These are phyloP conservation scores for Oreotrochilus melanogaster DNA, from an alignment of 2,113 vertebrate genomes.

Conservation along the genomic window DNA sequence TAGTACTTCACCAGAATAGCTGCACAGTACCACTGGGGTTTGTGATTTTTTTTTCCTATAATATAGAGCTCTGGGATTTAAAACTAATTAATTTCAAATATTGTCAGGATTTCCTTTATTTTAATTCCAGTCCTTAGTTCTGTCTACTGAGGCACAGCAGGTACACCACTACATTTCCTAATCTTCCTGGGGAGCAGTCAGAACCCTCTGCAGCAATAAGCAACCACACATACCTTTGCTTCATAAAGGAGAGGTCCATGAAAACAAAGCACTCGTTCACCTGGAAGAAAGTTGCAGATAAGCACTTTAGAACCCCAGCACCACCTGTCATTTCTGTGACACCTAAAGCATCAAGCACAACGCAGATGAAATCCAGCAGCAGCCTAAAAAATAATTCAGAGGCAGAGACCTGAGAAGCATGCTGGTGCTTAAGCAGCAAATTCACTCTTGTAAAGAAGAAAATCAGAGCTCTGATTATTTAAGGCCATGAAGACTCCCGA, in stretches of 20 bases:
- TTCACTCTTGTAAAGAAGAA: rapidly evolving
- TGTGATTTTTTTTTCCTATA: not conserved
- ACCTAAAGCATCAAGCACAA: rapidly evolving
- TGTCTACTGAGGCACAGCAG: not conserved
- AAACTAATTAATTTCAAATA: not conserved
- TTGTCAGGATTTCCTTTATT: not conserved
- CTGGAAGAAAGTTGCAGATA: slow-evolving; percentile 72
- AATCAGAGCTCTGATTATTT: not conserved
- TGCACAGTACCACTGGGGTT: not conserved
- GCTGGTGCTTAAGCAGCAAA: not conserved
- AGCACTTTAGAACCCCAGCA: not conserved
- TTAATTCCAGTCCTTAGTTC: not conserved
- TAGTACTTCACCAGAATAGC: not conserved
- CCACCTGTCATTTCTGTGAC: rapidly evolving
- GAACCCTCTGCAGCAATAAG: not conserved
- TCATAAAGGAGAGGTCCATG: slow-evolving; percentile 99
- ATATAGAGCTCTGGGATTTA: not conserved
- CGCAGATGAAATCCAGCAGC: rapidly evolving
- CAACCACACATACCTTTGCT: slow-evolving; percentile 90
- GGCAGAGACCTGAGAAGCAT: not conserved
- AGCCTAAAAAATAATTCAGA: not conserved
- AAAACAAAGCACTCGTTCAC: slow-evolving; percentile 99
- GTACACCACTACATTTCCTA: not conserved
- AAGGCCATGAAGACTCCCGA: rapidly evolving
- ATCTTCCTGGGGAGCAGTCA: not conserved